Base-by-base conservation (phyloP, 2,797 vertebrate species). In the Tarsius wallacei region DNA sequence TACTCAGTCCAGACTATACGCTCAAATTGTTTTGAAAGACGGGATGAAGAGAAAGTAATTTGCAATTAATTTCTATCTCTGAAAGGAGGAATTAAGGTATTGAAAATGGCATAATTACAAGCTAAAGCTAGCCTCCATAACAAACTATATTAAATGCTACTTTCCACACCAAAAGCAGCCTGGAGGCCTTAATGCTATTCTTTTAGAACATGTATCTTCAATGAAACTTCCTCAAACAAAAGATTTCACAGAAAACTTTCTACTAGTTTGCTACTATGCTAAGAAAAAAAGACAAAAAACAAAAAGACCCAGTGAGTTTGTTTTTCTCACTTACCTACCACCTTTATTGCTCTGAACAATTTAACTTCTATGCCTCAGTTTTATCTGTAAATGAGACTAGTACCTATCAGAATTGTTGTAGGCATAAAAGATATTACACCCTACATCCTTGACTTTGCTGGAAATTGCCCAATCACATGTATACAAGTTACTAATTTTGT, bases 201-300 rank as follows among this genome's bases (percentile, higher is more conserved):
- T 96, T 93, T 68, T 42, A 93, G 28, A 88, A 42, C 42, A 42
- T 42, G 33, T 64, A 63, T 84, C 80, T 94, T 78, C 61, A 84
- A 64, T 53, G 51, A 77, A 95, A 90, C 36, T 59, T 68, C 11
- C 63, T 71, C 51, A 91, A 93, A 61, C n/a, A 82, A 57, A 80
- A 90, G 10, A 89, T 73, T 73, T 95, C 57, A 93, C 57, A 83
- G 57, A 74, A 74, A 66, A 70, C 21, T 95, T 86, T 94, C 66
- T 59, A 36, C 31, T 81, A 31, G 49, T 87, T 49, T 96, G 47
- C 61, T 42, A 88, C 17, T 78, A 21, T 63, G 57, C 47, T 74
- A 59, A 78, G 8, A 61, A 83, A 42, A 78, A 82, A 70, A 49
- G 33, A 83, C 0, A 24, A 31, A 42, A 63, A 71, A 24, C 55